A percentile compares a stretch with the other conserved stretches of the same genome.
Conservation (phyloP, 2,113 vertebrate genomes). For the Petromus typicus region DNA sequence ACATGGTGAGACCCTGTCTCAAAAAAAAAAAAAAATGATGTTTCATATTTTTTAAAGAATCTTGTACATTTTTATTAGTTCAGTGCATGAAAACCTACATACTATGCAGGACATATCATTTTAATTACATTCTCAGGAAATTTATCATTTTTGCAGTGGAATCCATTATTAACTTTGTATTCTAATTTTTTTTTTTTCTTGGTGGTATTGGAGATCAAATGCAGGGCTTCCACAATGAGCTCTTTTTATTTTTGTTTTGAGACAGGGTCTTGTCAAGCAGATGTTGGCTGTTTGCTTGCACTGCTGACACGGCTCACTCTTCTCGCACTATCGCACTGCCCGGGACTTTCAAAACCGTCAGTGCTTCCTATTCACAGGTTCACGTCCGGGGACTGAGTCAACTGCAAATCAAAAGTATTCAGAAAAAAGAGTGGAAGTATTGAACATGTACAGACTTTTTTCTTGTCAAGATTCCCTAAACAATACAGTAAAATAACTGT, state of each 20-base stretch:
- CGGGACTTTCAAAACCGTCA: neutral
- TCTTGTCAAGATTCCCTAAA: neutral
- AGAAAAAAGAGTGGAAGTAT: neutral
- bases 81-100: neutral
- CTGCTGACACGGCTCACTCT: neutral
- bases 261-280: neutral
- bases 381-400: neutral
- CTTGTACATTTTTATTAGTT: neutral
- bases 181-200: neutral
- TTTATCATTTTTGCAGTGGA: neutral
- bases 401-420: neutral
- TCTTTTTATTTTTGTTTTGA: neutral
- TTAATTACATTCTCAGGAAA: conserved; percentile 47
- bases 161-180: neutral
- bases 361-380: too few relatives aligned
- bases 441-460: neutral
- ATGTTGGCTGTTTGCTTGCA: neutral
- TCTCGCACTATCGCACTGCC: neutral
- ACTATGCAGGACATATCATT: neutral
- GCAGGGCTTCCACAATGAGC: neutral
- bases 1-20: too few relatives aligned
- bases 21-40: neutral
- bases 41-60: conserved; percentile 23
- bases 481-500: neutral
- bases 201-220: neutral